phyloP scores from a whole-genome alignment of 2,797 vertebrate genomes.

The Telmatherina bonti region DNA sequence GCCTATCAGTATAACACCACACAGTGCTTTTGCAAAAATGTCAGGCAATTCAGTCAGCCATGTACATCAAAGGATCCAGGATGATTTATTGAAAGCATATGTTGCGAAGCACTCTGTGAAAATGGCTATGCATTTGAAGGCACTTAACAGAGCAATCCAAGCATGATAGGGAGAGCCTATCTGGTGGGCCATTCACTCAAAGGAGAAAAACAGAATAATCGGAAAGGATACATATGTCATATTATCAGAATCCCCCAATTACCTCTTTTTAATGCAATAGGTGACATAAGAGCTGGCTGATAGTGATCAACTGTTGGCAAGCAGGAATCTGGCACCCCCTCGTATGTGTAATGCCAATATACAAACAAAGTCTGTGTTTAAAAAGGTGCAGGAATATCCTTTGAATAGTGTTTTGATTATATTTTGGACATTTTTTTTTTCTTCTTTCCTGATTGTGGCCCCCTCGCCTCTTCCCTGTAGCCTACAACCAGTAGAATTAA shows the following conservation, averaged over 20 bases:
- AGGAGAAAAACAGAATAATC: constrained; percentile 36
- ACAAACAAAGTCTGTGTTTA: not conserved
- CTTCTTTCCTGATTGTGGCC: not conserved
- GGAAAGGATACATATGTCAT: not conserved
- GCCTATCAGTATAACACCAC: constrained; percentile 3
- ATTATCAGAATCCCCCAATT: constrained; percentile 45
- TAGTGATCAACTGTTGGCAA: constrained; percentile 24
- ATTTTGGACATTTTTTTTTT: not conserved
- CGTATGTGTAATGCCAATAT: not conserved
- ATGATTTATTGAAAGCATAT: constrained; percentile 34
- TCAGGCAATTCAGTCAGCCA: constrained; percentile 32
- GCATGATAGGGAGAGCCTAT: constrained; percentile 11
- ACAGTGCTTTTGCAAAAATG: constrained; percentile 29
- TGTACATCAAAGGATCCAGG: constrained; percentile 33
- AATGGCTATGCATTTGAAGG: constrained; percentile 21
- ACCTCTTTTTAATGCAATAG: constrained; percentile 50
- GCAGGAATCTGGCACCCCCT: not conserved
- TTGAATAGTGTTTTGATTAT: not conserved
- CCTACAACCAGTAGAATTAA: not conserved
- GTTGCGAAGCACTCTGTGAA: constrained; percentile 18
- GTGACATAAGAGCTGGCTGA: constrained; percentile 33
- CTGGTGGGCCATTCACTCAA: not conserved
- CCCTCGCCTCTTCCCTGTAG: not conserved
- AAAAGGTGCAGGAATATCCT: not conserved
- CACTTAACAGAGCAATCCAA: constrained; percentile 16